These are phyloP conservation scores for Jacana jacana DNA, from an alignment of 2,113 vertebrate species.

Conservation along the genomic window DNA sequence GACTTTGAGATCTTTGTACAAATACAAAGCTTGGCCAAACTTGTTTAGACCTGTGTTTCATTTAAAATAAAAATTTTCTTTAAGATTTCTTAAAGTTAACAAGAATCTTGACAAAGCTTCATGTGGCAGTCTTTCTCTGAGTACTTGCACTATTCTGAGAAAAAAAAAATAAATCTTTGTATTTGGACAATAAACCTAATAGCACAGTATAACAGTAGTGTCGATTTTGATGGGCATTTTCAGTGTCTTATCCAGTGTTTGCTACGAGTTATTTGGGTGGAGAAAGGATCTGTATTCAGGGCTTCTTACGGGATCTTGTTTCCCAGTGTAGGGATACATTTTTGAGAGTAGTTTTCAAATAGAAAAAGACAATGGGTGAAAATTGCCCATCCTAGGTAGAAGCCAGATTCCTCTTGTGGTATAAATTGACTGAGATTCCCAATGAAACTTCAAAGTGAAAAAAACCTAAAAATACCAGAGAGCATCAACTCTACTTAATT, in stretches of 20 bases:
- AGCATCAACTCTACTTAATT: neutral
- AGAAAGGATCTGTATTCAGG: neutral
- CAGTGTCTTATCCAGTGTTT: neutral
- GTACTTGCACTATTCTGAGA: neutral
- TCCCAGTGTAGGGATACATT: neutral
- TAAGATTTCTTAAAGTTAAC: neutral
- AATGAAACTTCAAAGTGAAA: neutral
- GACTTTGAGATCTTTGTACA: neutral
- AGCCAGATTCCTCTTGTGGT: neutral
- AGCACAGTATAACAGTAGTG: neutral
- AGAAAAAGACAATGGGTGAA: neutral
- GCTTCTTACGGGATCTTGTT: neutral
- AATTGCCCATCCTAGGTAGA: neutral
- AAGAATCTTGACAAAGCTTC: neutral
- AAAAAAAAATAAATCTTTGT: neutral
- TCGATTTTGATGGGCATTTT: neutral
- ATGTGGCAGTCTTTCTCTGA: neutral
- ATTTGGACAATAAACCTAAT: neutral
- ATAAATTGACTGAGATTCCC: neutral
- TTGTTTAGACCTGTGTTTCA: neutral
- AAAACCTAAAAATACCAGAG: neutral
- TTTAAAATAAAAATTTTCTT: neutral
- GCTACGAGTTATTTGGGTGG: neutral
- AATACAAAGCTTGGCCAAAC: neutral
- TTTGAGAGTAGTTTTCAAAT: neutral